Evolutionary conservation across 1,140 invertebrate genomes (phyloP).

Genomic region (Halictus rubicundus): DNA sequence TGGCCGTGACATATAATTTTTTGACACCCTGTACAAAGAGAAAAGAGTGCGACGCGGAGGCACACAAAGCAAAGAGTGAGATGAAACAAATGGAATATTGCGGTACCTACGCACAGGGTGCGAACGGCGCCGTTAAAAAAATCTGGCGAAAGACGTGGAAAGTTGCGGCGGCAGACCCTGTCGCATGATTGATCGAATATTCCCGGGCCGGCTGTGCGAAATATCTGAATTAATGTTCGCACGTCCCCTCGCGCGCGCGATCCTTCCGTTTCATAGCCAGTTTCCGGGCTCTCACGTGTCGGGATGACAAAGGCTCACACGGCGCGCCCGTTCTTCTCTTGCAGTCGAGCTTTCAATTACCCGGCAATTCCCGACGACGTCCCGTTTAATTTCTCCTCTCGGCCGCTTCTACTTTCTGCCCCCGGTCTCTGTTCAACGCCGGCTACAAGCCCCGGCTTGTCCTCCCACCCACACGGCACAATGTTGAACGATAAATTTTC

Average conservation of each 20-base stretch:
- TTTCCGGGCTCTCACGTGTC: conserved; percentile 48
- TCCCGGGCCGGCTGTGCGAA: conserved; percentile 48
- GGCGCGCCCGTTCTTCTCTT: conserved; percentile 53
- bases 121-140: not conserved
- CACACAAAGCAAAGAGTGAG: too few relatives aligned
- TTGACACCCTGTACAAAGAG: too few relatives aligned
- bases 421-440: not conserved
- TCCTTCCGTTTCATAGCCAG: conserved; percentile 53
- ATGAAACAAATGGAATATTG: not conserved
- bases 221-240: conserved; percentile 65
- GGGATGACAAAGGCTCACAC: conserved; percentile 57
- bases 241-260: conserved; percentile 20
- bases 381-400: conserved; percentile 63
- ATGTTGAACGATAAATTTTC: conserved; percentile 50
- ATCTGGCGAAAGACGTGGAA: not conserved
- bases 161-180: not conserved
- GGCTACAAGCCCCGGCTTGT: not conserved
- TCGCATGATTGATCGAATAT: conserved; percentile 45
- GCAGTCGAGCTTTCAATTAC: conserved; percentile 64
- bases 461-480: not conserved
- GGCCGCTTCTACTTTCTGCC: not conserved
- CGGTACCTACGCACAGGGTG: not conserved
- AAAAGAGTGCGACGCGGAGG: too few relatives aligned
- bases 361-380: conserved; percentile 64
- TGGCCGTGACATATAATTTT: too few relatives aligned